A percentile compares a stretch with the other conserved stretches of the same genome.
Conservation (phyloP, 2,113 vertebrate genomes). For the Heterochromis multidens region DNA sequence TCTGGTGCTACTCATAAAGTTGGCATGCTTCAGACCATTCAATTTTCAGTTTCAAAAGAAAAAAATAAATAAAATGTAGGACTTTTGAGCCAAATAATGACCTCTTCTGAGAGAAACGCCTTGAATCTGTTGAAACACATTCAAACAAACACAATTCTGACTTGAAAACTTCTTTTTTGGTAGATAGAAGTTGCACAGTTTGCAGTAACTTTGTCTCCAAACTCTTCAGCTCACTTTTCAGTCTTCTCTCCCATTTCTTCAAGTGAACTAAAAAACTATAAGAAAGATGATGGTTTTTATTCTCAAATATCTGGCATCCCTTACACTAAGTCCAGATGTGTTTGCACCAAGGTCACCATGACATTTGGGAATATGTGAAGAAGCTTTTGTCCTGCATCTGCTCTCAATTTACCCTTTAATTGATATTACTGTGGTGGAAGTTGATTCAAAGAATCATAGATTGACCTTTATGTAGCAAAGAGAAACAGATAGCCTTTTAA, state of each 20-base stretch:
- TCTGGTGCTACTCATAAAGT: no score
- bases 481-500: not conserved
- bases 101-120: no score
- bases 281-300: not conserved
- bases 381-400: not conserved
- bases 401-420: not conserved
- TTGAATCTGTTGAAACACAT: no score
- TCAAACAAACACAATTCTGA: not conserved
- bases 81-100: no score
- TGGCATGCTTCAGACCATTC: no score
- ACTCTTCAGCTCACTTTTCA: not conserved
- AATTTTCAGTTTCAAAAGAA: no score
- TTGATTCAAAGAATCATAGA: not conserved
- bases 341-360: not conserved
- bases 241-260: not conserved
- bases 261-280: not conserved
- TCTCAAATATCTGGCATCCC: not conserved
- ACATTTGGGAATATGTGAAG: not conserved
- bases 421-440: not conserved
- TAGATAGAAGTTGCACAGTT: not conserved
- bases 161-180: accelerated
- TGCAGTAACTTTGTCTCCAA: not conserved
- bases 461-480: not conserved
- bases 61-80: no score
- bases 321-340: not conserved